Conservation (phyloP, 2,797 vertebrate genomes). For the Anabas testudineus region DNA sequence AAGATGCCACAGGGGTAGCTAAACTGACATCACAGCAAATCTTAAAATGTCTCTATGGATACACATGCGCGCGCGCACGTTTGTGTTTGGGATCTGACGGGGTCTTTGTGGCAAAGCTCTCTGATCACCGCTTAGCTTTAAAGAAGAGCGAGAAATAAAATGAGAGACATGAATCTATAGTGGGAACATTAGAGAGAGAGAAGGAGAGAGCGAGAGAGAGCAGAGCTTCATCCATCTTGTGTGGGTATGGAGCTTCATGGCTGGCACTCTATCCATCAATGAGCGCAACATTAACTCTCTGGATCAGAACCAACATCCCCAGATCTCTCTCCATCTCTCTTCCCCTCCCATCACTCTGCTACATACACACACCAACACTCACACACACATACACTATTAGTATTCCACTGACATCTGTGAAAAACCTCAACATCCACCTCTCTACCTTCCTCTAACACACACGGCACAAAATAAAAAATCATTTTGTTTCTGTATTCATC, state of each 20-base stretch:
- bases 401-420: conserved; percentile 66
- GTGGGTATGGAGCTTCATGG: conserved; percentile 92
- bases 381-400: conserved; percentile 63
- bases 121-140: conserved; percentile 68
- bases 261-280: conserved; percentile 97
- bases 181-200: conserved; percentile 16
- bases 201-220: conserved; percentile 79
- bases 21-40: conserved; percentile 4
- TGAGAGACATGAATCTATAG: conserved; percentile 64
- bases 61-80: not conserved
- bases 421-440: conserved; percentile 62
- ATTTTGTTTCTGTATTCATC: conserved; percentile 31
- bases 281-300: conserved; percentile 98
- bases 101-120: conserved; percentile 52
- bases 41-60: conserved; percentile 10
- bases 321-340: conserved; percentile 76
- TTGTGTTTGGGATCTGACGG: conserved; percentile 74
- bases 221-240: conserved; percentile 93
- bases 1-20: not conserved
- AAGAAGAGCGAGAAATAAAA: conserved; percentile 53
- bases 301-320: conserved; percentile 92
- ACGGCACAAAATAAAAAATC: conserved; percentile 11
- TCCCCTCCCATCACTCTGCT: conserved; percentile 72
- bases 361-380: conserved; percentile 71
- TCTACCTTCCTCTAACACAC: conserved; percentile 40